phyloP scores from a whole-genome alignment of 2,113 vertebrate species.

The Bufo bufo region DNA sequence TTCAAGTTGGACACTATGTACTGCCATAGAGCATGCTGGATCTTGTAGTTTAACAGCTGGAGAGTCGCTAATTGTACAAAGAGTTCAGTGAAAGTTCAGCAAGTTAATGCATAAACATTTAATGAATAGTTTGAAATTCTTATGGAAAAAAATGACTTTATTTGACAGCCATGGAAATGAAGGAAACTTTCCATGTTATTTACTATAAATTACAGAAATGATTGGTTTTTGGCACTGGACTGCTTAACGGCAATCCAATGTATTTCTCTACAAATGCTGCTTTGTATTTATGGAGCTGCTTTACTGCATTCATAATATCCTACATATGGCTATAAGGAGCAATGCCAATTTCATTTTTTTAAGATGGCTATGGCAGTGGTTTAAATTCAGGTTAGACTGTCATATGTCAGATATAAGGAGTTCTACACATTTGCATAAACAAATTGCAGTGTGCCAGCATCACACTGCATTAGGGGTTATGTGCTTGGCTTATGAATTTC shows the following conservation, averaged over 20 bases:
- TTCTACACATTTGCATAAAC: not conserved
- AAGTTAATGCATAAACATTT: constrained; percentile 69
- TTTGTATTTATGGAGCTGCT: constrained; percentile 60
- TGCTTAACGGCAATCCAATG: constrained; percentile 62
- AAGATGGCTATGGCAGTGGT: not conserved
- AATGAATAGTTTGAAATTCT: constrained; percentile 62
- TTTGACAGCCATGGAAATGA: constrained; percentile 61
- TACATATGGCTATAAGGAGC: constrained; percentile 60
- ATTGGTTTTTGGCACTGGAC: constrained; percentile 64
- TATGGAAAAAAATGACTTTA: constrained; percentile 65
- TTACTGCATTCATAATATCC: constrained; percentile 65
- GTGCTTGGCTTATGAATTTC: too few relatives aligned
- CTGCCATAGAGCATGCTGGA: not conserved
- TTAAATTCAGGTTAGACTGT: constrained; percentile 54
- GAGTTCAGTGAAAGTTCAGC: constrained; percentile 68
- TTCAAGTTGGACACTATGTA: not conserved
- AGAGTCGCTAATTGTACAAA: not conserved
- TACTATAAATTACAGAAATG: constrained; percentile 63
- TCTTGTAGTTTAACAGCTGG: constrained; percentile 3
- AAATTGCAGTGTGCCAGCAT: not conserved
- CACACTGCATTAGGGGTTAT: too few relatives aligned
- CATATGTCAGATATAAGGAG: not conserved
- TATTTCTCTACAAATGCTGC: constrained; percentile 62
- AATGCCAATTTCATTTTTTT: constrained; percentile 54
- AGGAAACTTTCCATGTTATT: constrained; percentile 60